Conservation (phyloP, 2,113 vertebrate genomes). For the Columba janthina region DNA sequence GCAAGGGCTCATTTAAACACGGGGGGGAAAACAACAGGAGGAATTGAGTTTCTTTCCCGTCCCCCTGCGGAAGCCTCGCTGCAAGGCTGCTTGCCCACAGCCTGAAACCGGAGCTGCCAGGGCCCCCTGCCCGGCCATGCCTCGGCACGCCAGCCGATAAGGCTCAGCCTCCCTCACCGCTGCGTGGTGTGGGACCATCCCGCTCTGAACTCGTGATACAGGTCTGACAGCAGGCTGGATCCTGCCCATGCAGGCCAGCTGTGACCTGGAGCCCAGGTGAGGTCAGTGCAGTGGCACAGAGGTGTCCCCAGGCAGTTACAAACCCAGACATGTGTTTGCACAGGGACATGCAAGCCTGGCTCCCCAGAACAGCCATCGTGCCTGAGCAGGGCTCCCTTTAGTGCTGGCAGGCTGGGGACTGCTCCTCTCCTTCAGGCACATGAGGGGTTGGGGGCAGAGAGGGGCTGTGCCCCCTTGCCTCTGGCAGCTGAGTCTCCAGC, state of each 20-base stretch:
- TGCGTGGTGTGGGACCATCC: background rate
- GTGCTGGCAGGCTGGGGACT: background rate
- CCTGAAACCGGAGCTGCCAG: slow-evolving; percentile 54
- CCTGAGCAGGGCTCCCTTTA: background rate
- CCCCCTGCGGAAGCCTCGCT: background rate
- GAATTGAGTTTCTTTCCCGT: slow-evolving; percentile 12
- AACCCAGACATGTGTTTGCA: rapidly evolving
- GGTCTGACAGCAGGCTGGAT: background rate
- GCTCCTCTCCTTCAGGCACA: background rate
- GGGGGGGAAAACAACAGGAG: background rate
- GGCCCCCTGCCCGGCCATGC: background rate
- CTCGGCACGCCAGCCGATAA: background rate
- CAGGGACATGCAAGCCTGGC: background rate
- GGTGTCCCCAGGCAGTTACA: background rate
- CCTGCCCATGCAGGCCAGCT: background rate
- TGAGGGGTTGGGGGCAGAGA: background rate
- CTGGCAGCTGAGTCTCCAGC: background rate
- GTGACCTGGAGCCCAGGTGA: background rate
- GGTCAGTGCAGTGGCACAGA: background rate
- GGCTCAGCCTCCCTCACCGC: background rate
- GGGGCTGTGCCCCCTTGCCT: background rate
- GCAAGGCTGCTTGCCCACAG: background rate
- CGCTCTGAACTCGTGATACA: background rate
- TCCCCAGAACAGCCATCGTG: background rate
- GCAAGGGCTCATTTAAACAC: background rate